Percentiles rank a stretch among this genome's conserved stretches.
phyloP scores from a whole-genome alignment of 1,140 invertebrate genomes.

The Drosophila parabipectinata region DNA sequence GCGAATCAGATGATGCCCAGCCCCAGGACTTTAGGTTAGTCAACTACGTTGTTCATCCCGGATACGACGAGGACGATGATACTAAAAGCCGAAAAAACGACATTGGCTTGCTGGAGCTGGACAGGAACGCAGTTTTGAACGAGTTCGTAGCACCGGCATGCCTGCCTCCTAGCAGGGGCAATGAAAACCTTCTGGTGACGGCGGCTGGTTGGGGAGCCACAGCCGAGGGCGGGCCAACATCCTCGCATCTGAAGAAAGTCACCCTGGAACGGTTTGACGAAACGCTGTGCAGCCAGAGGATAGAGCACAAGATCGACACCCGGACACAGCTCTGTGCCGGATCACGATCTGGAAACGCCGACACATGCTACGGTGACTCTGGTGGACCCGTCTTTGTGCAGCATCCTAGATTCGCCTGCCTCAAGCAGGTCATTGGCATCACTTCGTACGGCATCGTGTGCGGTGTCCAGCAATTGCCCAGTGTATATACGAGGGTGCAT shows the following conservation, averaged over 20 bases:
- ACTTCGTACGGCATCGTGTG: slow-evolving; percentile 67
- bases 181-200: slow-evolving; percentile 63
- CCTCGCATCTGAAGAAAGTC: slow-evolving; percentile 85
- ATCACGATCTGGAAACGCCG: slow-evolving; percentile 67
- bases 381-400: slow-evolving; percentile 76
- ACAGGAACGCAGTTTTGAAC: slow-evolving; percentile 84
- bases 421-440: slow-evolving; percentile 66
- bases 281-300: slow-evolving; percentile 52
- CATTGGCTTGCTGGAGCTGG: slow-evolving; percentile 85
- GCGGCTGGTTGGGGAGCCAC: slow-evolving; percentile 86
- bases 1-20: slow-evolving; percentile 83
- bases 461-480: slow-evolving; percentile 54
- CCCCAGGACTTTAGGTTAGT: slow-evolving; percentile 83
- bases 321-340: slow-evolving; percentile 88
- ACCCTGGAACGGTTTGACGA: slow-evolving; percentile 76
- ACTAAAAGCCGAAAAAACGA: slow-evolving; percentile 85
- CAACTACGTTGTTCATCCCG: slow-evolving; percentile 85
- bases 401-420: slow-evolving; percentile 57
- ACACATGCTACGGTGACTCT: slow-evolving; percentile 84
- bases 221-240: slow-evolving; percentile 71
- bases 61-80: slow-evolving; percentile 81
- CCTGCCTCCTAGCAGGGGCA: slow-evolving; percentile 63
- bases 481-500: slow-evolving; percentile 72
- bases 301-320: slow-evolving; percentile 27
- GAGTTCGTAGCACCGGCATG: slow-evolving; percentile 86